Evolutionary conservation across 1,140 invertebrate genomes (phyloP).

Genomic region (Saccostrea glomerata): DNA sequence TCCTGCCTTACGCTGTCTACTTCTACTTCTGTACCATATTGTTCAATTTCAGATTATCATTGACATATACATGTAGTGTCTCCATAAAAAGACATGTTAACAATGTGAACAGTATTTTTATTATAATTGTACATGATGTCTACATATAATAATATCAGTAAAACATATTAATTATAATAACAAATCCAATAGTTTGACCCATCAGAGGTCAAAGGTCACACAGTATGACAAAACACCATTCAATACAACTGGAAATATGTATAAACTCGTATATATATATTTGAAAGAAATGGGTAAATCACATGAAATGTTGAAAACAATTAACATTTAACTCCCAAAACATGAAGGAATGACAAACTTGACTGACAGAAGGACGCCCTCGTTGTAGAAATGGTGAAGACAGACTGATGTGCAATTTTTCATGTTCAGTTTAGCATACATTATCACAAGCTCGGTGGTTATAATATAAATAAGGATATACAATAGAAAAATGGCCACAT

Average conservation of each 20-base stretch:
- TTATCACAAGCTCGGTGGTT: slow-evolving; percentile 7
- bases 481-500: neutral
- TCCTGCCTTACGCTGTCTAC: too few species aligned
- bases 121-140: slow-evolving; percentile 32
- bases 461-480: neutral
- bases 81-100: neutral
- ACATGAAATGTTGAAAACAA: slow-evolving; percentile 35
- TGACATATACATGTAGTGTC: neutral
- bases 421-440: neutral
- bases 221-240: slow-evolving; percentile 23
- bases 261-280: slow-evolving; percentile 23
- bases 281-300: slow-evolving; percentile 38
- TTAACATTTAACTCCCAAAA: slow-evolving; percentile 31
- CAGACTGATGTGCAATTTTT: neutral
- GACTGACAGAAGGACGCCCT: slow-evolving; percentile 10
- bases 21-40: too few species aligned
- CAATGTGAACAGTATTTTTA: slow-evolving; percentile 27
- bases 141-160: slow-evolving; percentile 31
- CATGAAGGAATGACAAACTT: slow-evolving; percentile 7
- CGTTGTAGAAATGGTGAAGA: slow-evolving; percentile 12
- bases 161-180: slow-evolving; percentile 3
- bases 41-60: too few species aligned
- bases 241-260: slow-evolving; percentile 28
- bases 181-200: slow-evolving; percentile 16
- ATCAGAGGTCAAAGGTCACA: neutral